Base-by-base conservation (phyloP, 2,113 vertebrate species). In the Equus przewalskii region DNA sequence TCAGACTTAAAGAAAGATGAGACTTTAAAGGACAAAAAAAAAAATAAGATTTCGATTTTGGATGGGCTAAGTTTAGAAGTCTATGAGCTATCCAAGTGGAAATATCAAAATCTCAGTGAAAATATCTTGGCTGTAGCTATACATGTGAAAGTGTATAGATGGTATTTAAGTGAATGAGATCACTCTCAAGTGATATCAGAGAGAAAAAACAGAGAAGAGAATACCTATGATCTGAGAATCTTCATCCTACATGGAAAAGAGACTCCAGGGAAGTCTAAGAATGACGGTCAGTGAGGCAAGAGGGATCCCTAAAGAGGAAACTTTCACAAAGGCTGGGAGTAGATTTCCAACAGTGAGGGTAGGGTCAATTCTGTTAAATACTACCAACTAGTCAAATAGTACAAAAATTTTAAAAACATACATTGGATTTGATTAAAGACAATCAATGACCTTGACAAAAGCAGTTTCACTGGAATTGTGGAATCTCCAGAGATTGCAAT, bases 61-160 rank as follows among this genome's bases (percentile, higher is more conserved):
- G 51, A 92, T 76, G 28, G 19, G 36, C 69, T 97, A 94, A 86
- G 33, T 94, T 97, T 97, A 95, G 92, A 97, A 81, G 15, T 76
- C 18, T 92, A 21, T 62, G 44, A 95, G 94, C 60, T 58, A 87
- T 83, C 92, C 96, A 97, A 97, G 72, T 87, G 70, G 70, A 97
- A 95, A 95, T 92, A 95, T 83, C 94, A 96, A 94, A 94, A 94
- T 46, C 79, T 96, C 89, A 82, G 89, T 91, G 91, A 97, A 96
- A 96, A 90, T 94, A 84, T 90, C 80, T 89, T 95, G 95, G 81
- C 91, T 76, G 51, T 33, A 92, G n/a, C 36, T 84, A 7, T 73
- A 21, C 46, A 33, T 76, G 82, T 69, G 22, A 91, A 96, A 95
- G 44, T 44, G 16, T 46, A 21, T 69, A 54, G 85, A 78, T 88